Base-by-base conservation (phyloP, 1,140 invertebrate species). In the Drosophila orosa region DNA sequence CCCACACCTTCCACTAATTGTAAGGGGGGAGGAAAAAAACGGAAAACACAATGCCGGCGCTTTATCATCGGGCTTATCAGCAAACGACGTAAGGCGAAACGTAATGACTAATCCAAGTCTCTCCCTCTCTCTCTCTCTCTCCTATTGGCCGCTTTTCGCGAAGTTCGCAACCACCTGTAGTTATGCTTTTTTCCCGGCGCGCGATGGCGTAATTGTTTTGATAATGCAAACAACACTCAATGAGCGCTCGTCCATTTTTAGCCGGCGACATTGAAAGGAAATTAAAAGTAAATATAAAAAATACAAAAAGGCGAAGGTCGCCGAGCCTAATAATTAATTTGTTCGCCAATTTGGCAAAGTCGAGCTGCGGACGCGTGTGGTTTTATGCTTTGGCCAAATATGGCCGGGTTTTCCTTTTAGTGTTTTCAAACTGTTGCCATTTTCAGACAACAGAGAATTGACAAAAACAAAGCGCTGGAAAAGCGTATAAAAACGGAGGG, bases 191-290 rank as follows among this genome's bases (percentile, higher is more conserved):
- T 63, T 52, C 19, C 71, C 58, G 29, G 73, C 65, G 69, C 65
- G 69, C 54, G 73, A 86, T 86, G 83, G 80, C 82, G 85, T 86
- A 87, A 86, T 86, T 86, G 82, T 65, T 63, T 63, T 86, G 82
- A 83, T 89, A 77, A 73, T 83, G 74, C 57, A 61, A 80, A 61
- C 73, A n/a, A 39, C 19, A 54, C 19, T 54, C 50, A 59, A 85
- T 86, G 79, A 80, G 39, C 78, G 59, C 19, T 56, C 77, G 68
- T 42, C 84, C 83, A 90, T 90, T 74, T 87, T 87, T 84, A 84
- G 85, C 39, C 47, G 73, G 56, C 84, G 77, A 61, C 84, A 89
- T 89, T 89, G 84, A 89, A 89, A 89, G 80, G 84, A 89, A 89
- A 89, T 89, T 89, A 89, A 89, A 84, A 89, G 84, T 89, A 85